Conservation (phyloP, 2,113 vertebrate species). For the Eublepharis macularius region DNA sequence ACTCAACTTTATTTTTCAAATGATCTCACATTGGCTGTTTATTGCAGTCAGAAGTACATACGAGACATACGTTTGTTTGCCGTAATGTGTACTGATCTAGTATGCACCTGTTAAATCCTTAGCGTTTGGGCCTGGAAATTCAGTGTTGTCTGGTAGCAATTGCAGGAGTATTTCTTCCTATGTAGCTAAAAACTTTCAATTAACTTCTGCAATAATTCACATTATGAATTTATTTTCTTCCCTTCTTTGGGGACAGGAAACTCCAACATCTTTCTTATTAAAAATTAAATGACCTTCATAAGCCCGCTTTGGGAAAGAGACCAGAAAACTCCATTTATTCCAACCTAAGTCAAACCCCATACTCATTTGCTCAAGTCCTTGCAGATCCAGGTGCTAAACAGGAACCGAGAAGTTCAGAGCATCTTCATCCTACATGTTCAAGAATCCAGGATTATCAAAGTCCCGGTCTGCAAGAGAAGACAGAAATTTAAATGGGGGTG, state of each 20-base stretch:
- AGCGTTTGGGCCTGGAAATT: not conserved
- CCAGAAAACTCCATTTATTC: not conserved
- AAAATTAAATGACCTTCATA: not conserved
- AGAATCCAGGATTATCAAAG: not conserved
- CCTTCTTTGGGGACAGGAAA: not conserved
- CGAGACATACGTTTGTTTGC: too few species aligned
- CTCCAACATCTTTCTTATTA: constrained; percentile 18
- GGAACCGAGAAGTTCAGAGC: not conserved
- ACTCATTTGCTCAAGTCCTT: not conserved
- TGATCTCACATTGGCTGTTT: too few species aligned
- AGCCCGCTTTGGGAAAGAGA: not conserved
- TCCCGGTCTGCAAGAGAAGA: not conserved
- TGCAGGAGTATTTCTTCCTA: not conserved
- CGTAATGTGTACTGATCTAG: too few species aligned
- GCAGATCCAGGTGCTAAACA: not conserved
- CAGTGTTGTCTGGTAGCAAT: not conserved
- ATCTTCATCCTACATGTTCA: not conserved
- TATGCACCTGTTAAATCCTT: too few species aligned
- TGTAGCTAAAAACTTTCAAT: not conserved
- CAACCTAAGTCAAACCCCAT: not conserved
- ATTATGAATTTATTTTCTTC: not conserved
- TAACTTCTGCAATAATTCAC: not conserved
- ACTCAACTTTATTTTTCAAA: too few species aligned
- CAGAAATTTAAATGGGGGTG: not conserved
- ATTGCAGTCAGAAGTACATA: too few species aligned